Conservation (phyloP, 2,888 invertebrate genomes). For the Hypomecis atomaria region DNA sequence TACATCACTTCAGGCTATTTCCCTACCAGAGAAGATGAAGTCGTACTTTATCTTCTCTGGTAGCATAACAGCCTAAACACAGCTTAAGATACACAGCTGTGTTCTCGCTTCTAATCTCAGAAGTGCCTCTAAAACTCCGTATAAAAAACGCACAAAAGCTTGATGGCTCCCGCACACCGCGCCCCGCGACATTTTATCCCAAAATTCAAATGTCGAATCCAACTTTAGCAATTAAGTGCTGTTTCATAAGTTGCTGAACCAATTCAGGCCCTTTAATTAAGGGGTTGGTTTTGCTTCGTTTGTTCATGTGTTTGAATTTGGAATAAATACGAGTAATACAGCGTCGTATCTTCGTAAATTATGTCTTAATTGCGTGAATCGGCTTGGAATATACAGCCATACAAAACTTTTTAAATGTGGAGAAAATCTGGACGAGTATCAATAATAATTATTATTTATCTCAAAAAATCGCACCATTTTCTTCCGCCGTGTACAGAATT, state of each 20-base stretch:
- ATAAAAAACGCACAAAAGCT: constrained; percentile 37
- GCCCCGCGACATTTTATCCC: constrained; percentile 25
- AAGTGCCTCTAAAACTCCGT: constrained; percentile 43
- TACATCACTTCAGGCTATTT: no score
- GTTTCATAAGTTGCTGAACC: constrained; percentile 20
- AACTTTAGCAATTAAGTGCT: constrained; percentile 39
- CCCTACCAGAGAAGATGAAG: no score
- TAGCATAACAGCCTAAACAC: neutral
- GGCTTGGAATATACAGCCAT: no score
- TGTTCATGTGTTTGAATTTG: constrained; percentile 10
- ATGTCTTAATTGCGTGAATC: neutral
- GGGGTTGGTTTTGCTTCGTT: constrained; percentile 24
- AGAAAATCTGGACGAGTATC: no score
- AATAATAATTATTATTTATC: no score
- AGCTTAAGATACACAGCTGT: constrained; percentile 26
- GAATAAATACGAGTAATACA: neutral
- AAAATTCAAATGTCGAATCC: constrained; percentile 14
- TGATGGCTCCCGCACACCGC: constrained; percentile 37
- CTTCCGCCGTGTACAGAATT: no score
- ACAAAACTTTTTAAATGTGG: no score
- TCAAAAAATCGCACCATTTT: no score
- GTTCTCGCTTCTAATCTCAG: constrained; percentile 41
- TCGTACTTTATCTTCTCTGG: neutral
- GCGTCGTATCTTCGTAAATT: neutral
- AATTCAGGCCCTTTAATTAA: constrained; percentile 30